phyloP scores from a whole-genome alignment of 2,888 invertebrate genomes.

The Eristalinus sepulchralis region DNA sequence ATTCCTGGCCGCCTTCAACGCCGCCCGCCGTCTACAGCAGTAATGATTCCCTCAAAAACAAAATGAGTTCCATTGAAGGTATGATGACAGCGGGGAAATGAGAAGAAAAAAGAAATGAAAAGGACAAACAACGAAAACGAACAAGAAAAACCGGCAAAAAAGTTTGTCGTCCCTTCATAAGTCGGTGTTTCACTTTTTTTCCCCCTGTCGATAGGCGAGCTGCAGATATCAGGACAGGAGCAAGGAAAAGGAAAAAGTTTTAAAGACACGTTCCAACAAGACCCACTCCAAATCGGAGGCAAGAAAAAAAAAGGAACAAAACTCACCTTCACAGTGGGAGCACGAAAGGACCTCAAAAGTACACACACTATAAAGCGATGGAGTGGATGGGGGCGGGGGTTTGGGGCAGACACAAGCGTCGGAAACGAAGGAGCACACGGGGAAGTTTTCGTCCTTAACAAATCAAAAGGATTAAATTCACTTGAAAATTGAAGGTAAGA shows the following conservation, averaged over 20 bases:
- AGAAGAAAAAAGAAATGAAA: neutral
- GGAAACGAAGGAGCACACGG: neutral
- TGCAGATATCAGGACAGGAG: neutral
- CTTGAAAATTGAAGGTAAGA: constrained; percentile 53
- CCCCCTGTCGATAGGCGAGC: neutral
- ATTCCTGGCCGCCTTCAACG: neutral
- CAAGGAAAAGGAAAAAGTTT: constrained; percentile 2
- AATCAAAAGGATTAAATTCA: constrained; percentile 58
- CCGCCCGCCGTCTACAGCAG: constrained; percentile 5
- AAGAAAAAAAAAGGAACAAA: neutral
- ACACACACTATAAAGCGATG: constrained; percentile 5
- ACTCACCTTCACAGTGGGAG: neutral
- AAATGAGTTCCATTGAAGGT: constrained; percentile 36
- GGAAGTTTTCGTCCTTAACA: constrained; percentile 42
- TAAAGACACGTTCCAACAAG: constrained; percentile 20
- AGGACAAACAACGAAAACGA: constrained; percentile 2
- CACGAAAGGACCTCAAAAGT: constrained; percentile 13
- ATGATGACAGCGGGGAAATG: constrained; percentile 36
- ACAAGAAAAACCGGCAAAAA: constrained; percentile 13
- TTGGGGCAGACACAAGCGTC: too few species aligned
- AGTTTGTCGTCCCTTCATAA: constrained; percentile 11
- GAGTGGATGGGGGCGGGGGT: neutral
- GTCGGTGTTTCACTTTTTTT: neutral
- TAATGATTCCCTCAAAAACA: constrained; percentile 29
- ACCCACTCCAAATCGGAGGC: neutral